Evolutionary conservation across 2,888 invertebrate species (phyloP), one percentile per base, ranked within the genome.

Genomic region (Ennomos fuscantarius): DNA sequence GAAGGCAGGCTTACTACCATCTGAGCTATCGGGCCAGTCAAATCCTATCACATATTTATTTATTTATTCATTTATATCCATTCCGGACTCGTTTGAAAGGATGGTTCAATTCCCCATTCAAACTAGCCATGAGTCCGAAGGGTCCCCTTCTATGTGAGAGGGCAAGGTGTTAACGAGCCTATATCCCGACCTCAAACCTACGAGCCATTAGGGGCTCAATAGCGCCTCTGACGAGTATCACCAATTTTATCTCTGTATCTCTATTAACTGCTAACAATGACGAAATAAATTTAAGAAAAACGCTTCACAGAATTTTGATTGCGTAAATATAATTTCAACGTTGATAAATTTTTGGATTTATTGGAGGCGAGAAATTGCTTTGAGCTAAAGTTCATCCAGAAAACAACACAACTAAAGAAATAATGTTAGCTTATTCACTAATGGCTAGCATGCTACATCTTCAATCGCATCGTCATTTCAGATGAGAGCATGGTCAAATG

Each of bases 161-260:
- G 5, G 24, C 24, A 24, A 32, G 40, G 35, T 41, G 36, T 42
- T 54, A 54, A 54, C 15, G 36, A 47, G 42, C 42, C 47, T 42
- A 37, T 46, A 41, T 41, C 42, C 47, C 13, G 40, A 40, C 47
- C 37, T 37, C 47, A 47, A 11, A 41, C 41, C 41, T 34, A 41
- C 33, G 33, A 9, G 32, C 45, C 32, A 47, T 54, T 47, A 47
- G 32, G 37, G 42, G 47, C 47, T 42, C 47, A 54, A 46, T 35
- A 47, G 35, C 43, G n/a, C 8, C 40, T 15, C 35, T 15, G 31
- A 12, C 46, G 31, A 53, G 53, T 24, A 37, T 41, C 35, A 41
- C 49, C 35, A 55, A 55, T 55, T n/a, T n/a, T 50, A 45, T 41
- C 12, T 47, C 47, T 37, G 13, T 11, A 37, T 31, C 36, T 36